Base-by-base conservation (phyloP, 2,888 invertebrate genomes). In the Cerastoderma edule region DNA sequence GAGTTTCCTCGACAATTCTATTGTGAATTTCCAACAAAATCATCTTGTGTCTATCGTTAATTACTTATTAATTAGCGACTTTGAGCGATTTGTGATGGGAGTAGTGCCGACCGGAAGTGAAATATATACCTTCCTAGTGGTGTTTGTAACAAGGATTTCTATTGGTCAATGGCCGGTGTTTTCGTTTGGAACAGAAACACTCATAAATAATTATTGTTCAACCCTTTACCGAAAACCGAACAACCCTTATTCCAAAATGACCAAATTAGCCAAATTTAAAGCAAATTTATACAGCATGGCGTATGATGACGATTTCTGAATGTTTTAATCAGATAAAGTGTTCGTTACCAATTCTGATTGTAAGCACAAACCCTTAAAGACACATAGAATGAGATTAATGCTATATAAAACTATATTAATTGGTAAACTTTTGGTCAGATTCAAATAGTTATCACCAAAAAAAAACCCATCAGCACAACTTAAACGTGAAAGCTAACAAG, bases 1-100 rank as follows among this genome's bases (percentile, higher is more conserved):
- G 95, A 79, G 98, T 97, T 94, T 99, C 99, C 95, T 98, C 98
- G 91, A 99, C 96, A 94, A 99, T 98, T 94, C 98, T 96, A 95
- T 99, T 99, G 95, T 99, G 97, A 94, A 98, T 98, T 95, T 99
- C 99, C 93, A 99, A 95, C 93, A 94, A 89, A 89, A 94, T 94
- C 94, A 94, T 94, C 48, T 63, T 80, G 30, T 33, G 10, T 30
- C 2, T 10, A 4, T 13, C 35, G 32, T 33, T 35, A 33, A 24
- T 32, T 33, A 6, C 19, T 33, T 28, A n/a, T 33, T 4, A 60
- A 33, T 22, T 19, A 60, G 33, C 19, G 35, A 33, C 13, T 33
- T 50, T 27, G 8, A 27, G 10, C 22, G 50, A n/a, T n/a, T n/a
- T n/a, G n/a, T n/a, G n/a, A n/a, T n/a, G 50, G 50, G 50, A 2